These are phyloP conservation scores for Lycaena phlaeas DNA, from an alignment of 2,888 invertebrate species.

Conservation along the genomic window DNA sequence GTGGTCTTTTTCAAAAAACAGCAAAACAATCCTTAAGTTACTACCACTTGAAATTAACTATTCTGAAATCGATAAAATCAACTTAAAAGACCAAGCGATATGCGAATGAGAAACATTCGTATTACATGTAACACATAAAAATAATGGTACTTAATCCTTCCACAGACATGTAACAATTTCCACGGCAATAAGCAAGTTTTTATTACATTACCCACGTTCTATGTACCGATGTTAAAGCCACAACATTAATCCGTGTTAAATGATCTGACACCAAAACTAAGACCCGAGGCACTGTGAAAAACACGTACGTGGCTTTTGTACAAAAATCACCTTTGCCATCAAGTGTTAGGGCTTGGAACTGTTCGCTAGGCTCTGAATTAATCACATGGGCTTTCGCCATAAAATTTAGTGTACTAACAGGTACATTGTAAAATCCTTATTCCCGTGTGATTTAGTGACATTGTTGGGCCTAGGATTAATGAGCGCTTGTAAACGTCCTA, in stretches of 20 bases:
- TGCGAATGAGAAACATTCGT: too few species aligned
- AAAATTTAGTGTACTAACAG: constrained; percentile 3
- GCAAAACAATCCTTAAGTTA: too few species aligned
- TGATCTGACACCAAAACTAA: constrained; percentile 28
- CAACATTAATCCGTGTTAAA: constrained; percentile 44
- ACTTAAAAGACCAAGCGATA: too few species aligned
- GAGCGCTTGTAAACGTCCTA: not conserved
- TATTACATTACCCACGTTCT: constrained; percentile 25
- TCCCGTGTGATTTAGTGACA: not conserved
- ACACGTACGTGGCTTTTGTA: constrained; percentile 10
- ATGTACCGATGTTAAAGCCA: constrained; percentile 19
- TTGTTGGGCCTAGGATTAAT: not conserved
- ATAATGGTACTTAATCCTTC: not conserved
- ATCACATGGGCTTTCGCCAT: constrained; percentile 5
- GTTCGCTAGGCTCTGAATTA: not conserved
- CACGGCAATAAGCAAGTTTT: constrained; percentile 16
- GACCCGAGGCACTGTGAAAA: constrained; percentile 21
- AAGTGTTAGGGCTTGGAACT: not conserved
- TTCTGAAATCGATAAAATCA: too few species aligned
- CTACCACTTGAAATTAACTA: too few species aligned
- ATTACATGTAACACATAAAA: too few species aligned
- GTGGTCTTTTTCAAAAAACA: too few species aligned
- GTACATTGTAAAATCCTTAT: constrained; percentile 1
- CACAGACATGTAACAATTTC: constrained; percentile 10
- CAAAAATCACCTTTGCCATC: constrained; percentile 2